These are phyloP conservation scores for Trichoplusia ni DNA, from an alignment of 1,140 invertebrate species.

Conservation along the genomic window DNA sequence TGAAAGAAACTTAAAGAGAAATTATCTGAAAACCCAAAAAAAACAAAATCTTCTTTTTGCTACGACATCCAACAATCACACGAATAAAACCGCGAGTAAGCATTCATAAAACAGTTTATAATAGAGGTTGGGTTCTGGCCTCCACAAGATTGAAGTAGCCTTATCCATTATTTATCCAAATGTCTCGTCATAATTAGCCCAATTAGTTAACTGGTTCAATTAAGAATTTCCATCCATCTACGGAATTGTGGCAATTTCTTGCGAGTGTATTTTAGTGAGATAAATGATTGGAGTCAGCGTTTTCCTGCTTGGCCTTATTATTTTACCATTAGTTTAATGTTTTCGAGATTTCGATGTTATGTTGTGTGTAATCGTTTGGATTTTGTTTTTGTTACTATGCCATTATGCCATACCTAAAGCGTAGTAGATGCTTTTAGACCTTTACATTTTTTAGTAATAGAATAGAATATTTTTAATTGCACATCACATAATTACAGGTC, in stretches of 20 bases:
- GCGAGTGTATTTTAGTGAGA: conserved; percentile 19
- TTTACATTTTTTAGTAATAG: too few relatives aligned
- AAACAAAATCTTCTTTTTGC: too few relatives aligned
- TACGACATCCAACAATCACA: too few relatives aligned
- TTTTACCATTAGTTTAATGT: conserved; percentile 1
- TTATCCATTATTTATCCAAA: conserved; percentile 31
- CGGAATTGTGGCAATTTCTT: conserved; percentile 24
- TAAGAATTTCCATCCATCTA: conserved; percentile 30
- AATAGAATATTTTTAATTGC: too few relatives aligned
- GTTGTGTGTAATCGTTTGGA: too few relatives aligned
- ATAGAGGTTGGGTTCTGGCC: not conserved
- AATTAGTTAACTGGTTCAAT: conserved; percentile 39
- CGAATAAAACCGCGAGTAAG: too few relatives aligned
- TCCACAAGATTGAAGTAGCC: conserved; percentile 18
- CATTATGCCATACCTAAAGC: too few relatives aligned
- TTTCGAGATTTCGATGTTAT: conserved; percentile 7
- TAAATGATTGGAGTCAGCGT: conserved; percentile 19
- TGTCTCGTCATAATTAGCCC: conserved; percentile 35
- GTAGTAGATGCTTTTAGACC: too few relatives aligned
- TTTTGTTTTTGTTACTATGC: too few relatives aligned
- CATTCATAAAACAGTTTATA: not conserved
- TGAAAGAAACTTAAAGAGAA: too few relatives aligned
- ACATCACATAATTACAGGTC: too few relatives aligned
- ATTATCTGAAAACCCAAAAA: too few relatives aligned
- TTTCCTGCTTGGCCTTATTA: conserved; percentile 10